Evolutionary conservation across 1,140 invertebrate species (phyloP).

Genomic region (Telenomus remus): DNA sequence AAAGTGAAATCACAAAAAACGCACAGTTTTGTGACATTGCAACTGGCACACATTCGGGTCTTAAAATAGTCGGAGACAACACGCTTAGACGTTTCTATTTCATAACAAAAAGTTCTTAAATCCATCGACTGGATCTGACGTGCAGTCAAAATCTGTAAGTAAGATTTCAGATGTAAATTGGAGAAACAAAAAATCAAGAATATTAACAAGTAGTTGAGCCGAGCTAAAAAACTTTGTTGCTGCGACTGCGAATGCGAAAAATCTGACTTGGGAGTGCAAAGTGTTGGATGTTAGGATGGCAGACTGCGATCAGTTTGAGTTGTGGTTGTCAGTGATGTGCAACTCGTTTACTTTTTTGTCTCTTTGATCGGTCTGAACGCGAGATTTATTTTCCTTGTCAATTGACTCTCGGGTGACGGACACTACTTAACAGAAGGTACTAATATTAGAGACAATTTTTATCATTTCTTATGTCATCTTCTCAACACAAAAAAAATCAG

Average conservation of each 20-base stretch:
- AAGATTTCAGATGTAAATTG: not conserved
- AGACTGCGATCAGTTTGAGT: constrained; percentile 4
- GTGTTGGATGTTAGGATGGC: not conserved
- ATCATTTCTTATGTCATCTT: too few species aligned
- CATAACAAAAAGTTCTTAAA: constrained; percentile 10
- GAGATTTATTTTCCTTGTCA: not conserved
- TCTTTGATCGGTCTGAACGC: too few species aligned
- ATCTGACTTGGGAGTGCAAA: too few species aligned
- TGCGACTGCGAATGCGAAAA: too few species aligned
- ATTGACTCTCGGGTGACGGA: constrained; percentile 6
- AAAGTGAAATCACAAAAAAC: too few species aligned
- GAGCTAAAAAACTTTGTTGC: too few species aligned
- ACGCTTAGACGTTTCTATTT: constrained; percentile 17
- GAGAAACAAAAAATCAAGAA: too few species aligned
- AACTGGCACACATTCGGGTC: constrained; percentile 10
- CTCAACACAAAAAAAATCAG: too few species aligned
- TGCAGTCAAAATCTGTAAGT: constrained; percentile 4
- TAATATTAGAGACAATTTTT: too few species aligned
- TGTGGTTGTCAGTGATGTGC: constrained; percentile 1
- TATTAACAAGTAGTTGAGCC: too few species aligned
- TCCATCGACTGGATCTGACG: not conserved
- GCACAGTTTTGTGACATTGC: constrained; percentile 15
- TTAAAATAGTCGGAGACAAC: constrained; percentile 18
- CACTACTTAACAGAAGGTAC: too few species aligned
- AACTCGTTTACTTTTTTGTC: constrained; percentile 1